A percentile compares a stretch with the other conserved stretches of the same genome.
phyloP scores from a whole-genome alignment of 1,140 invertebrate genomes.

The Drosophila repletoides region DNA sequence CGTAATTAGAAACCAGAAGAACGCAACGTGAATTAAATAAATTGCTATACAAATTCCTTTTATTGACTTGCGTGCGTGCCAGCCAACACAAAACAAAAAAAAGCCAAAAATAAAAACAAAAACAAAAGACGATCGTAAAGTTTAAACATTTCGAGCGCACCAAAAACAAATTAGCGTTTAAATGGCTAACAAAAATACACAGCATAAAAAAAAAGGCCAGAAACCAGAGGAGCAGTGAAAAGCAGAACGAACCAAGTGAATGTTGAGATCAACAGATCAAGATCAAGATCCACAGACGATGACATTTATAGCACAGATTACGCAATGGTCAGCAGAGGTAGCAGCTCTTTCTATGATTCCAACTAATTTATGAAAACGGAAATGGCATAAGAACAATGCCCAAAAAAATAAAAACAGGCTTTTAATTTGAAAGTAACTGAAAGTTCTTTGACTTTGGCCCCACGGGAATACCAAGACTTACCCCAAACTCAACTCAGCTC shows the following conservation, averaged over 20 bases:
- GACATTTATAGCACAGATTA: constrained; percentile 57
- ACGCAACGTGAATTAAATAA: constrained; percentile 59
- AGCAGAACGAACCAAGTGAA: constrained; percentile 25
- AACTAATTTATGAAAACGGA: constrained; percentile 68
- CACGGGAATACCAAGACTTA: constrained; percentile 27
- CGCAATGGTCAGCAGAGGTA: constrained; percentile 49
- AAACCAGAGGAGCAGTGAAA: constrained; percentile 27
- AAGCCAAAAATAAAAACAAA: not conserved
- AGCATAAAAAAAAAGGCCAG: too few relatives aligned
- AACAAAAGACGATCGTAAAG: constrained; percentile 23
- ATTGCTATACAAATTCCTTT: constrained; percentile 60
- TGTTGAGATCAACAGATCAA: constrained; percentile 24
- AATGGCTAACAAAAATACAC: constrained; percentile 31
- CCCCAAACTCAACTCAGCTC: constrained; percentile 15
- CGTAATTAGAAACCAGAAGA: constrained; percentile 33
- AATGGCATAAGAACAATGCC: constrained; percentile 44
- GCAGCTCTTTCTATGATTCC: constrained; percentile 12
- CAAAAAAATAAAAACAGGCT: constrained; percentile 32
- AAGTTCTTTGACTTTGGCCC: constrained; percentile 65
- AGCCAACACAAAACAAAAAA: constrained; percentile 27
- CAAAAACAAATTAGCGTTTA: constrained; percentile 27
- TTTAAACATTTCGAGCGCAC: constrained; percentile 3
- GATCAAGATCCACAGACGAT: constrained; percentile 5
- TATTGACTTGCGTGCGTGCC: constrained; percentile 61
- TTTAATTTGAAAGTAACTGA: constrained; percentile 67